These are phyloP conservation scores for Drosophila barbarae DNA, from an alignment of 2,888 invertebrate species.

Conservation along the genomic window DNA sequence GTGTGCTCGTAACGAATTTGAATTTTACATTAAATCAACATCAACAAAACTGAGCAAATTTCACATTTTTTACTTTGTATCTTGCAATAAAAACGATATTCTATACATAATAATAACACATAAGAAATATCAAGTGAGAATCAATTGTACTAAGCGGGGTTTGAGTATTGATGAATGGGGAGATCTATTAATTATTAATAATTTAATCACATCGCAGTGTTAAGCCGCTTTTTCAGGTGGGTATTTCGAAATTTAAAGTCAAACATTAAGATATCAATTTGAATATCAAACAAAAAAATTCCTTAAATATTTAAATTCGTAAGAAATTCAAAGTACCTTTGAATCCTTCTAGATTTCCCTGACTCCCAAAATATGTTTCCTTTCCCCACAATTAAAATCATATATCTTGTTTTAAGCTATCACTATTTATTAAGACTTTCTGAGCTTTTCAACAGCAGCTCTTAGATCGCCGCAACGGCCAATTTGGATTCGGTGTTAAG, in stretches of 20 bases:
- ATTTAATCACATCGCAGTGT: not conserved
- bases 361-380: not conserved
- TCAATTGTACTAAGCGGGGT: slow-evolving; percentile 16
- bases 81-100: slow-evolving; percentile 65
- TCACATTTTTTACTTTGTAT: slow-evolving; percentile 72
- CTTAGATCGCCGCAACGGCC: slow-evolving; percentile 68
- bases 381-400: not conserved
- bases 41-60: slow-evolving; percentile 65
- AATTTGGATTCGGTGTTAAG: slow-evolving; percentile 62
- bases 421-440: slow-evolving; percentile 67
- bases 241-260: not conserved
- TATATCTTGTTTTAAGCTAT: slow-evolving; percentile 52
- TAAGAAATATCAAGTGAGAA: slow-evolving; percentile 19
- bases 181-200: not conserved
- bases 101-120: slow-evolving; percentile 61
- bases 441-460: slow-evolving; percentile 10
- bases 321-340: not conserved
- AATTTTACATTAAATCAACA: slow-evolving; percentile 62
- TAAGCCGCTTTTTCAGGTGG: not conserved
- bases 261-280: not conserved
- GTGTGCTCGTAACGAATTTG: slow-evolving; percentile 71
- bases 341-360: not conserved
- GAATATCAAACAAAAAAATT: not conserved
- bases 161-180: not conserved
- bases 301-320: not conserved